A percentile compares a stretch with the other conserved stretches of the same genome.
phyloP scores from a whole-genome alignment of 2,113 vertebrate species.

The Psilopogon haemacephalus region DNA sequence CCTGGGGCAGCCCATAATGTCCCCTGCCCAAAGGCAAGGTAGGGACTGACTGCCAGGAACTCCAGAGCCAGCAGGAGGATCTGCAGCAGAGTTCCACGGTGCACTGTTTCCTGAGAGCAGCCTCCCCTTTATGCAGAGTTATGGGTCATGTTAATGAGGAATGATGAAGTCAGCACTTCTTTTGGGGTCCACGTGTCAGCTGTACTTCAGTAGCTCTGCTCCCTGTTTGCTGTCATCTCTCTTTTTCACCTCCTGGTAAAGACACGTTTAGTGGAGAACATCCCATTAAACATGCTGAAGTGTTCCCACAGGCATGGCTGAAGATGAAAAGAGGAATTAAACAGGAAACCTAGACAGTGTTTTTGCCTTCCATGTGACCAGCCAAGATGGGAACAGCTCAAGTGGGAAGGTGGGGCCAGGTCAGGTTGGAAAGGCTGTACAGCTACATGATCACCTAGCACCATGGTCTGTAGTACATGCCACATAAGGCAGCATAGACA shows the following conservation, averaged over 20 bases:
- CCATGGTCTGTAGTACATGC: background rate
- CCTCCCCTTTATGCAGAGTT: background rate
- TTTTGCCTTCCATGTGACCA: background rate
- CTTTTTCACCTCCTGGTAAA: background rate
- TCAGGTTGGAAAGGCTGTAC: background rate
- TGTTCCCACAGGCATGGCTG: constrained; percentile 17
- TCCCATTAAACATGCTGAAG: constrained; percentile 16
- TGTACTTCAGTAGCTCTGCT: background rate
- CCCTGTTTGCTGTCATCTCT: background rate
- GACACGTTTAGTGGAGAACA: background rate
- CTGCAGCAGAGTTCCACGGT: fast-evolving
- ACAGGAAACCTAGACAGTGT: background rate
- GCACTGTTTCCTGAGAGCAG: background rate
- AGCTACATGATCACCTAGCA: fast-evolving
- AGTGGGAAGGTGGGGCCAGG: background rate
- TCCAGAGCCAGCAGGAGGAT: background rate
- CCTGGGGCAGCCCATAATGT: fast-evolving
- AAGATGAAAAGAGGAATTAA: constrained; percentile 1
- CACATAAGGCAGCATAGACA: fast-evolving
- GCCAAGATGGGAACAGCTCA: background rate
- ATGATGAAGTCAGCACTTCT: background rate
- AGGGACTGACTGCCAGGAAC: background rate
- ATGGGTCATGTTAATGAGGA: background rate
- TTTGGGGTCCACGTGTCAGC: background rate
- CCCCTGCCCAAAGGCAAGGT: background rate